phyloP scores from a whole-genome alignment of 1,140 invertebrate species.

The Drosophila arawakana region DNA sequence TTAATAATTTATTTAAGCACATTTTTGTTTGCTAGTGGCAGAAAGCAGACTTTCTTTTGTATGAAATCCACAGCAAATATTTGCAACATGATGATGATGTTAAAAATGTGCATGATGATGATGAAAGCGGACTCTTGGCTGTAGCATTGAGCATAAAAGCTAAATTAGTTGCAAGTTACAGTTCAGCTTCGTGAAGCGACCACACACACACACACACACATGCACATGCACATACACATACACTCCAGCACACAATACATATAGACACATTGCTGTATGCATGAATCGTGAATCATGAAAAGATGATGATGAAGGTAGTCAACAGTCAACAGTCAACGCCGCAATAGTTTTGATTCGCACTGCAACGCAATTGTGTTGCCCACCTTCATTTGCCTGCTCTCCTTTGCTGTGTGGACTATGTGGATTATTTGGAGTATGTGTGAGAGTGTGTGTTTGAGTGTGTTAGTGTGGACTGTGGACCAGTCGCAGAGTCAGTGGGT shows the following conservation, averaged over 20 bases:
- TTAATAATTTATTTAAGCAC: too few relatives aligned
- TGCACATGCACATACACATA: too few relatives aligned
- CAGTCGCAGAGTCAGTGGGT: conserved; percentile 2
- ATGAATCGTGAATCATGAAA: too few relatives aligned
- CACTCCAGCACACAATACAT: too few relatives aligned
- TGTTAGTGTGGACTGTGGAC: not conserved
- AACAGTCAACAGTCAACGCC: not conserved
- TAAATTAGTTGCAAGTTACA: too few relatives aligned
- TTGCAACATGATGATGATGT: not conserved
- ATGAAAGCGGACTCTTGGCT: not conserved
- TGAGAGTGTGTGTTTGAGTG: conserved; percentile 2
- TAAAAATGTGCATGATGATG: not conserved
- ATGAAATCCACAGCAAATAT: too few relatives aligned
- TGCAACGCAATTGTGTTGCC: conserved; percentile 73
- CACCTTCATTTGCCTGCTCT: conserved; percentile 55
- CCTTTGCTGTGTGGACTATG: not conserved
- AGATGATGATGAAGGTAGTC: conserved; percentile 1
- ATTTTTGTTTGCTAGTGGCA: too few relatives aligned
- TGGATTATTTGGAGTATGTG: conserved; percentile 13
- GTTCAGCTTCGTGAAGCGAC: too few relatives aligned
- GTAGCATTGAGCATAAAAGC: too few relatives aligned
- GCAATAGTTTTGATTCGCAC: conserved; percentile 26
- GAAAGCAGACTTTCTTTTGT: too few relatives aligned
- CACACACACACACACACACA: too few relatives aligned
- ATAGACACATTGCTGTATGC: too few relatives aligned